phyloP scores from a whole-genome alignment of 2,888 invertebrate species.

The Choristoneura rosaceana region DNA sequence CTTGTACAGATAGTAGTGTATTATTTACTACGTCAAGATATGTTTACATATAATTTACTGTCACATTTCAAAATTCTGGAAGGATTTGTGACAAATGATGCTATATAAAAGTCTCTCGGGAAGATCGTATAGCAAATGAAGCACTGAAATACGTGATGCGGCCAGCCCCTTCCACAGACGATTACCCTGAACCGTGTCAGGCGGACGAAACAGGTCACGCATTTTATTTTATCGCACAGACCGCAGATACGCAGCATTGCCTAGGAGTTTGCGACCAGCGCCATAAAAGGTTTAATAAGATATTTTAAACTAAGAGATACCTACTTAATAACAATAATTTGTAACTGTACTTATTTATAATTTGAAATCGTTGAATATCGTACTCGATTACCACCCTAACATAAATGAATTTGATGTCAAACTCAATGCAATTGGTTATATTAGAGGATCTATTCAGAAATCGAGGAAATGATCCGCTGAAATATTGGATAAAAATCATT shows the following conservation, averaged over 20 bases:
- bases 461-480: neutral
- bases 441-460: neutral
- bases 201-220: constrained; percentile 37
- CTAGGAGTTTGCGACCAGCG: neutral
- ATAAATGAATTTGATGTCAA: neutral
- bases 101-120: neutral
- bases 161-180: constrained; percentile 27
- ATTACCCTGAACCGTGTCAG: constrained; percentile 20
- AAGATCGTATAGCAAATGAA: constrained; percentile 25
- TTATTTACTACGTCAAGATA: too few species aligned
- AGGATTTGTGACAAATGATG: neutral
- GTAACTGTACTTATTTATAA: too few species aligned
- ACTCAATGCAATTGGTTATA: neutral
- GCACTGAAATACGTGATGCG: constrained; percentile 27
- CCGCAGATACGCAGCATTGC: constrained; percentile 6
- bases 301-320: too few species aligned
- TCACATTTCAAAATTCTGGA: neutral
- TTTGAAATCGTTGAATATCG: neutral
- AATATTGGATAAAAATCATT: neutral
- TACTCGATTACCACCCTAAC: neutral
- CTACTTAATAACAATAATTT: too few species aligned
- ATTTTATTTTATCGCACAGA: constrained; percentile 31
- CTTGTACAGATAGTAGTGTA: too few species aligned
- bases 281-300: neutral
- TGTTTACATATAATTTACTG: too few species aligned